Evolutionary conservation across 1,140 invertebrate genomes (phyloP).

Genomic region (Drosophila prosaltans): DNA sequence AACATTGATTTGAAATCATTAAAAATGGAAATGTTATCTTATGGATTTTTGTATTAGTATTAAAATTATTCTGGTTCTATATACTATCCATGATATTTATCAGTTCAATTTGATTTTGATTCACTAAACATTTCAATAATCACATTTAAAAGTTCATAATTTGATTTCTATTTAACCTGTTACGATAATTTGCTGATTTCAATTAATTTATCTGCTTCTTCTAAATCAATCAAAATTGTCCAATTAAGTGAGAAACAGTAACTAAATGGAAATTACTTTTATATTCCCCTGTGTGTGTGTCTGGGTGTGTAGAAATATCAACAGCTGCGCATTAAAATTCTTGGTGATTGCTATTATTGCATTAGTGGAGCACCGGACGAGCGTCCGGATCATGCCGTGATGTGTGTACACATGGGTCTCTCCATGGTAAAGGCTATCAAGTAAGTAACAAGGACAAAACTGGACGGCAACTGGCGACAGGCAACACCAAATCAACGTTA

Average conservation of each 20-base stretch:
- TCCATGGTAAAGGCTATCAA: conserved; percentile 98
- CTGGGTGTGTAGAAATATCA: conserved; percentile 90
- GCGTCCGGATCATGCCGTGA: conserved; percentile 94
- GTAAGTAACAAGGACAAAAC: conserved; percentile 85
- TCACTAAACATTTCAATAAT: too few relatives aligned
- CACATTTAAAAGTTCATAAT: not conserved
- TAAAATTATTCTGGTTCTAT: not conserved
- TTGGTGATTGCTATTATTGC: conserved; percentile 98
- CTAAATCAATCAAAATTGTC: conserved; percentile 16
- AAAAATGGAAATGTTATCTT: too few relatives aligned
- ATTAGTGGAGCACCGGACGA: conserved; percentile 95
- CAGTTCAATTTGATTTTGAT: too few relatives aligned
- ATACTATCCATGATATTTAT: not conserved
- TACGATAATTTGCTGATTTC: not conserved
- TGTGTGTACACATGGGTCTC: conserved; percentile 97
- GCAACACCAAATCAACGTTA: conserved; percentile 67
- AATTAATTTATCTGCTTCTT: not conserved
- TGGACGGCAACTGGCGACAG: conserved; percentile 8
- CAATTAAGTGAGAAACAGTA: conserved; percentile 1
- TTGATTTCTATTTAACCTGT: not conserved
- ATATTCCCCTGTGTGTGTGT: not conserved
- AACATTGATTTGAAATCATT: too few relatives aligned
- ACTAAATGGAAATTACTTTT: conserved; percentile 18
- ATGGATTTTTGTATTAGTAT: too few relatives aligned
- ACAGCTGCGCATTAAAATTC: conserved; percentile 96